A percentile compares a stretch with the other conserved stretches of the same genome.
These are phyloP conservation scores for Macrotus californicus DNA, from an alignment of 2,113 vertebrate species.

Conservation along the genomic window DNA sequence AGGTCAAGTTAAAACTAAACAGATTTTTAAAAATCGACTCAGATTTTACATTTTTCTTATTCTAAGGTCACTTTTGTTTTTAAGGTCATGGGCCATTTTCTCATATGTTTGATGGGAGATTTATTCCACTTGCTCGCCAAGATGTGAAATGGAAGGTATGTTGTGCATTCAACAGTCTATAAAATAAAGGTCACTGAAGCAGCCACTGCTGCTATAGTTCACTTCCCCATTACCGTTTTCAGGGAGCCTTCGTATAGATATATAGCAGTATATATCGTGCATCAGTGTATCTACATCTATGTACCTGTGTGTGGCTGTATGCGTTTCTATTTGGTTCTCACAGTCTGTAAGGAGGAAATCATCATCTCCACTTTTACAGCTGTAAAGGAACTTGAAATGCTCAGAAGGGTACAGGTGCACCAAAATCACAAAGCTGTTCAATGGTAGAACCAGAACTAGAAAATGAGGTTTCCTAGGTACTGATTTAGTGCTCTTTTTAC, in stretches of 20 bases:
- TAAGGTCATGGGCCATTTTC: conserved; percentile 98
- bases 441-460: background rate
- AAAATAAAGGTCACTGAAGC: background rate
- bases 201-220: background rate
- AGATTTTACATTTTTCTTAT: background rate
- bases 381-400: background rate
- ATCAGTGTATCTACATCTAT: no score
- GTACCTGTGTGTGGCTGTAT: background rate
- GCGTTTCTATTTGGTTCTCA: background rate
- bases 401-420: background rate
- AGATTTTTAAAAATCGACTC: background rate
- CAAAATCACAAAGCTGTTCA: background rate
- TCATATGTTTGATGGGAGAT: conserved; percentile 94
- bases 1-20: background rate
- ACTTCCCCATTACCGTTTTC: background rate
- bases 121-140: conserved; percentile 88
- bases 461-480: background rate
- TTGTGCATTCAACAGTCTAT: background rate
- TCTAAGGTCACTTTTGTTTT: conserved; percentile 65
- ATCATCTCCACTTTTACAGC: background rate
- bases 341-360: background rate
- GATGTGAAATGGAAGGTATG: conserved; percentile 87
- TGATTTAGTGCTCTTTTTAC: background rate
- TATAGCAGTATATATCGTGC: no score
- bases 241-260: background rate